phyloP scores from a whole-genome alignment of 2,888 invertebrate species.

The Spilarctia lutea region DNA sequence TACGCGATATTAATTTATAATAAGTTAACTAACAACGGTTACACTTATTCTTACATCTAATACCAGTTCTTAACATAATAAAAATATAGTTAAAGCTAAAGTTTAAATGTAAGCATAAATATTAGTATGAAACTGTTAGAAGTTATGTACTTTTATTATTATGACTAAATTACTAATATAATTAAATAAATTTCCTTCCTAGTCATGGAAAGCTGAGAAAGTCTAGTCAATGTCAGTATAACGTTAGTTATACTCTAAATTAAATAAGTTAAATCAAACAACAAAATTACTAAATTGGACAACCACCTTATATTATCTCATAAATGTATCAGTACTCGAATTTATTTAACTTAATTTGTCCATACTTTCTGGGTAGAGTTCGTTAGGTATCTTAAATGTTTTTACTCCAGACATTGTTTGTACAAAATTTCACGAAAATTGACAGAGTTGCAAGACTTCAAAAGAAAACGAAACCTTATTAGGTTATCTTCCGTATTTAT shows the following conservation, averaged over 20 bases:
- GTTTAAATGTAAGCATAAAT: neutral
- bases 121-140: neutral
- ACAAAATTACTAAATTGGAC: neutral
- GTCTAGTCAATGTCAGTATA: neutral
- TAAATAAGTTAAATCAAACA: neutral
- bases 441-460: too few relatives aligned
- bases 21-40: too few relatives aligned
- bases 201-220: neutral
- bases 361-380: neutral
- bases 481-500: neutral
- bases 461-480: too few relatives aligned
- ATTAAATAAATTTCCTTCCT: neutral
- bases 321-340: neutral
- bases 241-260: neutral
- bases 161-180: too few relatives aligned
- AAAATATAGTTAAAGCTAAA: neutral
- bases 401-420: neutral
- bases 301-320: neutral
- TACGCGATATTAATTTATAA: neutral
- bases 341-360: neutral
- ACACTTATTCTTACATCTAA: too few relatives aligned
- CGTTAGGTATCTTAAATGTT: neutral
- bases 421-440: too few relatives aligned
- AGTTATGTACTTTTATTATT: neutral
- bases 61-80: too few relatives aligned